Conservation (phyloP, 2,888 invertebrate species). For the Melipona bicolor region DNA sequence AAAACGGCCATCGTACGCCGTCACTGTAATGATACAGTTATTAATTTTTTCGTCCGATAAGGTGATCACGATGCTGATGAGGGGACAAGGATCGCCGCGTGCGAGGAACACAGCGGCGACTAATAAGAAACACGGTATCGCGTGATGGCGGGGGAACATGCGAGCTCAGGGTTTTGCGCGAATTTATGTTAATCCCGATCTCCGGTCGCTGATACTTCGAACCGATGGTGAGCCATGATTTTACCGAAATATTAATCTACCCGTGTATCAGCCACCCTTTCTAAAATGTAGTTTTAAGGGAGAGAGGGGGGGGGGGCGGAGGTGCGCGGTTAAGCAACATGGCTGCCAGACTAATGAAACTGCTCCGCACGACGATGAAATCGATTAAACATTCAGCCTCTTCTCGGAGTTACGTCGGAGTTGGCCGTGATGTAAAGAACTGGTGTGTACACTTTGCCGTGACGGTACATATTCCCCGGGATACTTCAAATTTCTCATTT, state of each 20-base stretch:
- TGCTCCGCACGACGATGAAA: constrained; percentile 18
- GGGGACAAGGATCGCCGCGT: not conserved
- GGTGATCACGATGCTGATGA: constrained; percentile 12
- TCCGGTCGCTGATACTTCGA: constrained; percentile 7
- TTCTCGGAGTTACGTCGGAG: not conserved
- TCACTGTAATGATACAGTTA: constrained; percentile 3
- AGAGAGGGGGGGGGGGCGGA: not conserved
- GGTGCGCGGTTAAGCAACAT: constrained; percentile 1
- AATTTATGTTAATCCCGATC: constrained; percentile 41
- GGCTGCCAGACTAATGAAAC: constrained; percentile 36
- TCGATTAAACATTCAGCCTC: constrained; percentile 41
- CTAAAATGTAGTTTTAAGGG: not conserved
- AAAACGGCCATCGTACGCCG: not conserved
- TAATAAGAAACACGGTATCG: constrained; percentile 19
- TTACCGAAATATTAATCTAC: constrained; percentile 35
- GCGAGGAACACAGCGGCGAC: not conserved
- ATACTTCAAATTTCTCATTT: not conserved
- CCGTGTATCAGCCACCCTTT: not conserved
- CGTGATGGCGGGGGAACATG: constrained; percentile 33
- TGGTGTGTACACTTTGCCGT: too few species aligned
- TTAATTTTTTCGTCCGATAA: constrained; percentile 14
- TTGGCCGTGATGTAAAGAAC: not conserved
- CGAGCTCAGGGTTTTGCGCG: constrained; percentile 28
- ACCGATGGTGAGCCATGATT: constrained; percentile 30
- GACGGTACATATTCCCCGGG: not conserved